Base-by-base conservation (phyloP, 2,888 invertebrate species). In the Dolomedes plantarius region DNA sequence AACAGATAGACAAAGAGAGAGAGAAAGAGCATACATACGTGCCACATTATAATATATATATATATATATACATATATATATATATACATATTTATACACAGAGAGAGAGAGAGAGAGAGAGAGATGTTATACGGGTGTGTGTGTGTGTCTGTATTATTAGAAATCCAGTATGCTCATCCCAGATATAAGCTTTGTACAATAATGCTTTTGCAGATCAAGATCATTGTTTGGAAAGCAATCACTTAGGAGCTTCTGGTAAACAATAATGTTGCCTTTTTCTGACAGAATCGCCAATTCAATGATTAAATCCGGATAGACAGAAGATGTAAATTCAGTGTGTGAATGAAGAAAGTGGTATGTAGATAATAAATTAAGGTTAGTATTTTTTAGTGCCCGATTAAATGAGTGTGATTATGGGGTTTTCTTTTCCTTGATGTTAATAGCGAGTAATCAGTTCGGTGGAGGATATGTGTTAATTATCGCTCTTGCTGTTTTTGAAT, bases 231-330 rank as follows among this genome's bases (percentile, higher is more conserved):
- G 46, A 46, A 46, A 46, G 46, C 16, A 46, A 46, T 46, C 46
- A 46, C 46, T 46, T 46, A 46, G 46, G 16, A 16, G 46, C 46
- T 16, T 46, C 46, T 46, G 46, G 46, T 46, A 46, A 46, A 46
- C 46, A 46, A 46, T 46, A 46, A 46, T 46, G 46, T 46, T 46
- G 46, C 46, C 46, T 46, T 46, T 46, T 46, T 46, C 46, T 46
- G 46, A 46, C 16, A 16, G 46, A 16, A 46, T 16, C 16, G 16
- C 9, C 46, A 46, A 16, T 46, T 46, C 46, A 46, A 46, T 46
- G 16, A 46, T 46, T 46, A 46, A 16, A 46, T 7, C 16, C 16
- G 46, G 46, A 16, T 16, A 16, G 46, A 46, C 46, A 46, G 46
- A 46, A 46, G 46, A 46, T 46, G 46, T 46, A 46, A 16, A 16